Evolutionary conservation across 2,113 vertebrate species (phyloP), one percentile per base, ranked within the genome.

Genomic region (Symphodus melops): DNA sequence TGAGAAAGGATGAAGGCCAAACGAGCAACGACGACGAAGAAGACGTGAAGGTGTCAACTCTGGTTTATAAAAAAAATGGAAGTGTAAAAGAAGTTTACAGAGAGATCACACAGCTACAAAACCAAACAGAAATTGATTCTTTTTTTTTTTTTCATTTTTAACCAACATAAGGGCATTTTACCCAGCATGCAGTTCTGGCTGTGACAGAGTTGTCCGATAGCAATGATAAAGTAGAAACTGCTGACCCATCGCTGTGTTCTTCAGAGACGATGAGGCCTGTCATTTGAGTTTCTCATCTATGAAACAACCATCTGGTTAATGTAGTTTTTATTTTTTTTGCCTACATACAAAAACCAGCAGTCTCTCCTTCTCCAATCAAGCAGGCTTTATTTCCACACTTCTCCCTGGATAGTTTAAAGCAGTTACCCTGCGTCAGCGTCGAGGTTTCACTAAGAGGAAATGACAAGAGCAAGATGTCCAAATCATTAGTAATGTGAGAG

Each of bases 401-500:
- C 63, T 79, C 72, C 54, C 79, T 65, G 74, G 70, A 81, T 39
- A 82, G 79, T 72, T 85, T 79, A 64, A 79, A 81, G 74, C 82
- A 70, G 85, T 75, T 86, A 80, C 59, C 58, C 82, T 79, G 75
- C 48, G 72, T 89, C 83, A 82, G 73, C 62, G 57, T 60, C 75
- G 25, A 78, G 82, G 83, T 82, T 85, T 85, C 73, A 80, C 68
- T 90, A 79, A 92, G 53, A 89, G 82, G 80, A 91, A 92, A 89
- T 86, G 84, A 89, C 90, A 89, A 86, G 84, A 79, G 66, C 89
- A 92, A 91, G 85, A 91, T 92, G 88, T 92, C 88, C 77, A 89
- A 92, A 87, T 84, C 86, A 91, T 91, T 89, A 92, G 90, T 87
- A 88, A 92, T 75, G 61, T 82, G 88, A 92, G 88, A 89, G 66